Base-by-base conservation (phyloP, 2,113 vertebrate species). In the Campylorhamphus procurvoides region DNA sequence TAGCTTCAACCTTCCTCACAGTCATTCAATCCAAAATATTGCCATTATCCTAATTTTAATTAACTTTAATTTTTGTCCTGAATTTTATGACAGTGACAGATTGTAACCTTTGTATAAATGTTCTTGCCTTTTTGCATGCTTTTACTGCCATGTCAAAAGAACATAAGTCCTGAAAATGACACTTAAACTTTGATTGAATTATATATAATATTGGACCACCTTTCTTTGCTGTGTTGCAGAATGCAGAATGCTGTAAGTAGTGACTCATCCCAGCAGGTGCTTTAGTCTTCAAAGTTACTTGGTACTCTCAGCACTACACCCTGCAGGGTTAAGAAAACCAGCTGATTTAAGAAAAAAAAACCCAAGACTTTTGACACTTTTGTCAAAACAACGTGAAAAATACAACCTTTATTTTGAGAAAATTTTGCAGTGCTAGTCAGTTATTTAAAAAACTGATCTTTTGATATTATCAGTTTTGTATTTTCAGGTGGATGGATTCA, bases 241-340 rank as follows among this genome's bases (percentile, higher is more conserved):
- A 79, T 60, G 56, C 60, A 84, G 71, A 64, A 78, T 71, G 29
- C 46, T 77, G 7, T 39, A 66, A 73, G 68, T 27, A 63, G 46
- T 95, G 83, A 92, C 71, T 95, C 67, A 84, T 74, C 83, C 46
- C 74, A 96, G 93, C 59, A 75, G 40, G 76, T 81, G 64, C 20
- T 74, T 71, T 77, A 68, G 29, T n/a, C 80, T 72, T 66, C 47
- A 86, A 67, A 90, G 35, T 74, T 50, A 37, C 39, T 79, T 18
- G 1, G 6, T 64, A 24, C 10, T 23, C 46, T 84, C 55, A 69
- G 67, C 72, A 71, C 17, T 1, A 8, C 35, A 81, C 28, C 24
- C 74, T 83, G 52, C 42, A 63, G 53, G 39, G n/a, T 4, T 60
- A n/a, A 74, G 66, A 88, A 89, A 83, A 84, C 23, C 80, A 90